Evolutionary conservation across 2,797 vertebrate genomes (phyloP).

Genomic region (Siniperca obscura): DNA sequence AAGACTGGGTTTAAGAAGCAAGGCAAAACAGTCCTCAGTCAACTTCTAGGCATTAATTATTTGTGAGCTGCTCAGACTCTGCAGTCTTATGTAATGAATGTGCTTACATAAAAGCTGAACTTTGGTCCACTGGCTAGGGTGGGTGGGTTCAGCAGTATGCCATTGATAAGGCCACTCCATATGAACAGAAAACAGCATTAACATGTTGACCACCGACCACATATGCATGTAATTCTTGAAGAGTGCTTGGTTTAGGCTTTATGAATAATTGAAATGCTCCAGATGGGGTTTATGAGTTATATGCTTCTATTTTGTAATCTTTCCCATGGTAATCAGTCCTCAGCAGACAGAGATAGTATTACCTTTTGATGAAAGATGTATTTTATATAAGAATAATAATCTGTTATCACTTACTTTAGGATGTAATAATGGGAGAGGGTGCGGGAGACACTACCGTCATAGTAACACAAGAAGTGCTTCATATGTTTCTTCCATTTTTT

Average conservation of each 20-base stretch:
- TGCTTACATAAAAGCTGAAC: slow-evolving; percentile 88
- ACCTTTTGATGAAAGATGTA: slow-evolving; percentile 13
- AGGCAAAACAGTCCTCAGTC: slow-evolving; percentile 73
- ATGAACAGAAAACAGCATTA: slow-evolving; percentile 70
- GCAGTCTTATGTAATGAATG: slow-evolving; percentile 87
- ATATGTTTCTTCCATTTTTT: neutral
- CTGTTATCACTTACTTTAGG: neutral
- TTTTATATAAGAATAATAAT: slow-evolving; percentile 12
- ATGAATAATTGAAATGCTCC: slow-evolving; percentile 67
- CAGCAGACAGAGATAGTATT: neutral
- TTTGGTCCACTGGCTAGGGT: slow-evolving; percentile 84
- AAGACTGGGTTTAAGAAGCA: slow-evolving; percentile 61
- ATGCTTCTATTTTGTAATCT: slow-evolving; percentile 37
- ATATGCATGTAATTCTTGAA: slow-evolving; percentile 60
- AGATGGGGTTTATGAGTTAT: slow-evolving; percentile 29
- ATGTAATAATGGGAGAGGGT: neutral
- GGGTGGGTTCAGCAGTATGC: slow-evolving; percentile 77
- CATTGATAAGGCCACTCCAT: slow-evolving; percentile 73
- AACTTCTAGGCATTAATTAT: slow-evolving; percentile 86
- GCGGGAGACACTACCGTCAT: neutral
- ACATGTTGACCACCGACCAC: slow-evolving; percentile 53
- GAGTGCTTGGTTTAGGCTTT: slow-evolving; percentile 43
- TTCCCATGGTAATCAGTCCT: slow-evolving; percentile 18
- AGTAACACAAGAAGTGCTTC: neutral
- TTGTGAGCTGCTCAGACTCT: slow-evolving; percentile 85